Conservation (phyloP, 2,113 vertebrate species). For the Anhinga rufa region DNA sequence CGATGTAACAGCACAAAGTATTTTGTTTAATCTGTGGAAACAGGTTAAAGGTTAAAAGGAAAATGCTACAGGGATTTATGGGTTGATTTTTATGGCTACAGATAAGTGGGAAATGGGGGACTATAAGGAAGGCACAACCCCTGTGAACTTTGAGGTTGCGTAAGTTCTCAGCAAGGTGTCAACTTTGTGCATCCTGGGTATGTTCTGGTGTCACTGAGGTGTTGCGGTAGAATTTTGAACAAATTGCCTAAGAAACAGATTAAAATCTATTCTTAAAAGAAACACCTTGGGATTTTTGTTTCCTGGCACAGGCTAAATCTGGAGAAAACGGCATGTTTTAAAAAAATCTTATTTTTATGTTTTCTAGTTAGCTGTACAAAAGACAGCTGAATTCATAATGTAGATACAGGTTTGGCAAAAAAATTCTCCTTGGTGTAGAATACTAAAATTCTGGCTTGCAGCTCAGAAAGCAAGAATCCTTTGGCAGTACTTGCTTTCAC, state of each 20-base stretch:
- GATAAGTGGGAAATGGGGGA: neutral
- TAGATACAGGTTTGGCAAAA: neutral
- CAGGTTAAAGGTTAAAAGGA: neutral
- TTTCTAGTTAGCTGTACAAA: neutral
- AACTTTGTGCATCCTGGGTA: neutral
- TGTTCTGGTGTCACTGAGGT: neutral
- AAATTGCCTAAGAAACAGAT: neutral
- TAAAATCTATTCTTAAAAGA: neutral
- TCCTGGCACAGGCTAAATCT: neutral
- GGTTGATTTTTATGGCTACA: neutral
- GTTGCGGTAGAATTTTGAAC: neutral
- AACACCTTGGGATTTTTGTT: neutral
- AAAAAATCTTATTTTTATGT: neutral
- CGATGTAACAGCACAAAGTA: neutral
- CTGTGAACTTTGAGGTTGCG: neutral
- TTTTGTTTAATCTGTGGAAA: neutral
- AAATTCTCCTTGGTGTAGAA: neutral
- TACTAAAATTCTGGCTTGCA: neutral
- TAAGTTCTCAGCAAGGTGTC: neutral
- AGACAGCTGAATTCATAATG: neutral
- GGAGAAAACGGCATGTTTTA: neutral
- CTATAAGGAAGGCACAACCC: neutral
- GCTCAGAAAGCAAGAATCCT: neutral
- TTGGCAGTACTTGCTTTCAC: neutral
- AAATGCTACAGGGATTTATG: neutral